Base-by-base conservation (phyloP, 2,113 vertebrate species). In the Hemibagrus wyckioides region DNA sequence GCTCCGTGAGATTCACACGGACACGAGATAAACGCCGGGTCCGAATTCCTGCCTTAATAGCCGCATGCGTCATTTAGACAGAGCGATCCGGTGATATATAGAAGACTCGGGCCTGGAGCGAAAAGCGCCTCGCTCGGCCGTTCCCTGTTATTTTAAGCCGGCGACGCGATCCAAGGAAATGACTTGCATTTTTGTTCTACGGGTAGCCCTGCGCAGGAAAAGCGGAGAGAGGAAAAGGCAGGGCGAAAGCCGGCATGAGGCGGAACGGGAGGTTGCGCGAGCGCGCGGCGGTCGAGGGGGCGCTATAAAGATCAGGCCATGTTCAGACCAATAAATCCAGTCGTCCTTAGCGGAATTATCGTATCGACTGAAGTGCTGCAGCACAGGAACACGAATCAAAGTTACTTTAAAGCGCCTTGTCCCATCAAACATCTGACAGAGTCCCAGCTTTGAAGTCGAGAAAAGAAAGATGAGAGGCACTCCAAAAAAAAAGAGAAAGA, bases 131-230 rank as follows among this genome's bases (percentile, higher is more conserved):
- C 25, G 30, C 44, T 65, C 19, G 36, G 69, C 41, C 21, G 11
- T 36, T 82, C 50, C 54, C 36, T 83, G 88, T 86, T 89, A 83
- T 86, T 89, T 80, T 86, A 83, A 61, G 36, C 54, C 44, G 17
- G 82, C 61, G 54, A 73, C 21, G 80, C 39, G 65, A 90, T 88
- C 87, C 82, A 33, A 82, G 84, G 81, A 84, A 90, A 88, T 90
- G 84, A 88, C 81, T 84, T 80, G 80, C 86, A 84, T 86, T 90
- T 88, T 87, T 88, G 44, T 30, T 80, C 48, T 76, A 65, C 48
- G 41, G 30, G 39, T 65, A 50, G 76, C 63, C 73, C 21, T 33
- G 54, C 84, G 30, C 57, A 83, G 25, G 84, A 71, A 87, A 61
- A 48, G 30, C 19, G 6, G 15, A 63, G 73, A 75, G 80, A 67